Conservation (phyloP, 2,888 invertebrate species). For the Cataglyphis livida region DNA sequence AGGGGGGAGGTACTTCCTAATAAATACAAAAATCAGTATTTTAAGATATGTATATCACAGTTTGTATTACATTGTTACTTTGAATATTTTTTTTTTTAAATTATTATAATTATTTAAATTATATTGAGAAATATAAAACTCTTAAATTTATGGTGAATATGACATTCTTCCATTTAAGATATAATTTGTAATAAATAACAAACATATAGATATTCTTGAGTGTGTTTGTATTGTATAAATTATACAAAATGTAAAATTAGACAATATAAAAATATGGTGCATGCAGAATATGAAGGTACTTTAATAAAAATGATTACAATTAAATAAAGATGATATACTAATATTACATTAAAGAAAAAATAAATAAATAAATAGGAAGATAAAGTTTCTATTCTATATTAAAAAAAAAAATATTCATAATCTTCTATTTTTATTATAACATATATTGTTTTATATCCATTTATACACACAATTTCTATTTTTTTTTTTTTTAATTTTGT, state of each 20-base stretch:
- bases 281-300: not conserved
- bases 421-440: not conserved
- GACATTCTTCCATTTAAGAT: not conserved
- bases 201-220: not conserved
- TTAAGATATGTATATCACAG: not conserved
- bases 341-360: not conserved
- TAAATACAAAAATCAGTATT: not conserved
- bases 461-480: not conserved
- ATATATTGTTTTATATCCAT: not conserved
- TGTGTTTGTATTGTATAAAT: not conserved
- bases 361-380: not conserved
- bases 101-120: not conserved
- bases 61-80: not conserved
- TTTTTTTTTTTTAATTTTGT: not conserved
- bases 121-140: not conserved
- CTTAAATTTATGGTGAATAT: not conserved
- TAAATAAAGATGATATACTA: not conserved
- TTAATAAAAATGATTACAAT: not conserved
- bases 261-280: not conserved
- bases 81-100: not conserved
- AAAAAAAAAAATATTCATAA: not conserved
- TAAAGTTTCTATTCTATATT: not conserved
- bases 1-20: not conserved
- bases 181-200: constrained; percentile 6
- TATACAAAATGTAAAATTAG: not conserved